Percentiles rank a stretch among this genome's conserved stretches.
These are phyloP conservation scores for Lacanobia wlatinum DNA, from an alignment of 2,888 invertebrate species.

Conservation along the genomic window DNA sequence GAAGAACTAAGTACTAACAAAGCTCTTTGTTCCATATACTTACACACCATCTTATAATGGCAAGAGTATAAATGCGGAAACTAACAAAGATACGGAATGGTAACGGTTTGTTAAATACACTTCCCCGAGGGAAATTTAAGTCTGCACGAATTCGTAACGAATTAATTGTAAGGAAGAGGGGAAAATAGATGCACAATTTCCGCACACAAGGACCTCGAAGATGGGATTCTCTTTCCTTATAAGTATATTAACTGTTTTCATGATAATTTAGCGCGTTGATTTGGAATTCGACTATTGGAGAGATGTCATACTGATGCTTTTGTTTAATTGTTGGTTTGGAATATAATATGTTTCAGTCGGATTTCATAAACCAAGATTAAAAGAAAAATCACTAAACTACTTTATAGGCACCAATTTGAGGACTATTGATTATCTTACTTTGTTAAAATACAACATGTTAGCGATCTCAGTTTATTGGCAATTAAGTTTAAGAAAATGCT, in stretches of 20 bases:
- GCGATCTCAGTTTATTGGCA: too few species aligned
- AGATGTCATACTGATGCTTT: not conserved
- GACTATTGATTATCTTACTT: too few species aligned
- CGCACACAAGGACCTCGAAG: conserved; percentile 33
- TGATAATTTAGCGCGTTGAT: not conserved
- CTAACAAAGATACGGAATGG: conserved; percentile 49
- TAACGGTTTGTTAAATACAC: conserved; percentile 67
- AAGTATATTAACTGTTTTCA: not conserved
- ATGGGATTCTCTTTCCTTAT: conserved; percentile 28
- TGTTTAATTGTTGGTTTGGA: too few species aligned
- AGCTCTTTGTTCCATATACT: not conserved
- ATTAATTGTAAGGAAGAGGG: conserved; percentile 60
- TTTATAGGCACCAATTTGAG: too few species aligned
- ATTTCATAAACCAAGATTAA: too few species aligned
- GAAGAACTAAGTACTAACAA: not conserved
- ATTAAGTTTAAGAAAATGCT: too few species aligned
- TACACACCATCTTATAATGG: conserved; percentile 16
- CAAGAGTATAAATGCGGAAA: conserved; percentile 32
- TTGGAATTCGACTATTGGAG: not conserved
- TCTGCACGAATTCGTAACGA: conserved; percentile 54
- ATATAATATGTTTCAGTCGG: too few species aligned
- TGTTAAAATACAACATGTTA: too few species aligned
- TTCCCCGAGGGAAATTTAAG: conserved; percentile 66
- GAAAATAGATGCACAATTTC: conserved; percentile 59
- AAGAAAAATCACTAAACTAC: too few species aligned